These are phyloP conservation scores for Cryptosula pallasiana DNA, from an alignment of 2,888 invertebrate species.

Conservation along the genomic window DNA sequence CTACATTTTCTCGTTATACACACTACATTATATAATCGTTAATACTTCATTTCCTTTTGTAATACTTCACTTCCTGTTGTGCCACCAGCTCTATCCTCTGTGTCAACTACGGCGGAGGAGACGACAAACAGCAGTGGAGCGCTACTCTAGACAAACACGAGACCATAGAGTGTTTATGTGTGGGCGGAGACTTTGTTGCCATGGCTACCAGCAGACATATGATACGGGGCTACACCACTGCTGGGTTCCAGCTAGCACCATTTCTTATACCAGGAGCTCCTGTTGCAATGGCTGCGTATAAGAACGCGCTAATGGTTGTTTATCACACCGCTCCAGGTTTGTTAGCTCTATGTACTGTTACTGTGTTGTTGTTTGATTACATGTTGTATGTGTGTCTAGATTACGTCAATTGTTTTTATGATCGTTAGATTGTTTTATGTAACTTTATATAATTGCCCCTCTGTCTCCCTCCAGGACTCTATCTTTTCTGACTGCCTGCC, in stretches of 20 bases:
- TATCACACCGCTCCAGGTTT: conserved; percentile 61
- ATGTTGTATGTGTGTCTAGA: too few relatives aligned
- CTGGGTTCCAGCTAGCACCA: conserved; percentile 79
- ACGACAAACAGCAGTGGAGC: conserved; percentile 12
- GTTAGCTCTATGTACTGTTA: conserved; percentile 25
- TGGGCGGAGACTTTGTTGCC: conserved; percentile 69
- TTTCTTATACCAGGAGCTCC: conserved; percentile 69
- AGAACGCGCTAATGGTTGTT: conserved; percentile 62
- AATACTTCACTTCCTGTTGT: background rate
- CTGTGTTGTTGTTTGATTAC: too few relatives aligned
- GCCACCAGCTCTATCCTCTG: conserved; percentile 10
- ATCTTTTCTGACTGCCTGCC: too few relatives aligned
- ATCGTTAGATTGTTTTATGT: too few relatives aligned
- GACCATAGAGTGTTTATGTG: conserved; percentile 55
- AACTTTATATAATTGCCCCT: too few relatives aligned
- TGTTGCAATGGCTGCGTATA: conserved; percentile 64
- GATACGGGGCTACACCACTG: conserved; percentile 75
- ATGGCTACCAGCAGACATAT: conserved; percentile 70
- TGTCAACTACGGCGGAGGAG: background rate
- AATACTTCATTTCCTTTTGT: too few relatives aligned
- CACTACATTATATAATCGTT: too few relatives aligned
- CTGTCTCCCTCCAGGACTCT: too few relatives aligned
- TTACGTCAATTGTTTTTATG: too few relatives aligned
- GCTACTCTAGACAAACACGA: conserved; percentile 1
- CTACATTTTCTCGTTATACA: too few relatives aligned